Conservation (phyloP, 1,140 invertebrate species). For the Bradysia coprophila region DNA sequence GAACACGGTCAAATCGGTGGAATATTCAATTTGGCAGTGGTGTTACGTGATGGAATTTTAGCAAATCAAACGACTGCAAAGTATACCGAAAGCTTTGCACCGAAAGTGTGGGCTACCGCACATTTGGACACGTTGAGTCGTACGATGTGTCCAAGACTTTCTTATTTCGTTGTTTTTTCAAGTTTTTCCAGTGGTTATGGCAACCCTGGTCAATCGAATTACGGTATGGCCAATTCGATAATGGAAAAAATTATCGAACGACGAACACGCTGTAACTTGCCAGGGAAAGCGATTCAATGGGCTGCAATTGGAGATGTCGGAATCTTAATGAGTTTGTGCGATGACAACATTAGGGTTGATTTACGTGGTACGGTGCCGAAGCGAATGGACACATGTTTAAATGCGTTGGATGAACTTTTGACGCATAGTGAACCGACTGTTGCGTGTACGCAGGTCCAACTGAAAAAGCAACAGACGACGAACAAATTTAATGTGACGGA, state of each 20-base stretch:
- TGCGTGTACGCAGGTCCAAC: constrained; percentile 55
- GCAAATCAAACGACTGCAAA: constrained; percentile 39
- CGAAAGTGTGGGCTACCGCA: constrained; percentile 39
- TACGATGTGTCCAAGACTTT: constrained; percentile 32
- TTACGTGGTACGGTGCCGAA: constrained; percentile 71
- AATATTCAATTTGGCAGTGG: constrained; percentile 67
- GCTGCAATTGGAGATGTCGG: constrained; percentile 50
- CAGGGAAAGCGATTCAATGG: constrained; percentile 45
- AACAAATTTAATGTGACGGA: constrained; percentile 33
- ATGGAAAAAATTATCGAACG: constrained; percentile 53
- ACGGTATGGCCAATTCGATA: constrained; percentile 55
- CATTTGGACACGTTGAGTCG: constrained; percentile 36
- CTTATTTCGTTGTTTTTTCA: constrained; percentile 63
- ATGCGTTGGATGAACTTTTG: constrained; percentile 46
- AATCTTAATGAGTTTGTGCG: constrained; percentile 58
- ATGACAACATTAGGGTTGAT: constrained; percentile 57
- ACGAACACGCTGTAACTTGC: constrained; percentile 32
- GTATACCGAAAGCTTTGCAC: constrained; percentile 31
- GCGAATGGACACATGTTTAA: constrained; percentile 57
- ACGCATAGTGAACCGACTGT: constrained; percentile 41
- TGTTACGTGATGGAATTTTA: constrained; percentile 40
- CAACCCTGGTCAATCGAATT: constrained; percentile 78
- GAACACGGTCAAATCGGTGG: constrained; percentile 47
- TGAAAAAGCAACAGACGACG: constrained; percentile 46
- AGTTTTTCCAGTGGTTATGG: constrained; percentile 75